These are phyloP conservation scores for Drosophila anomelani DNA, from an alignment of 2,888 invertebrate genomes.

Conservation along the genomic window DNA sequence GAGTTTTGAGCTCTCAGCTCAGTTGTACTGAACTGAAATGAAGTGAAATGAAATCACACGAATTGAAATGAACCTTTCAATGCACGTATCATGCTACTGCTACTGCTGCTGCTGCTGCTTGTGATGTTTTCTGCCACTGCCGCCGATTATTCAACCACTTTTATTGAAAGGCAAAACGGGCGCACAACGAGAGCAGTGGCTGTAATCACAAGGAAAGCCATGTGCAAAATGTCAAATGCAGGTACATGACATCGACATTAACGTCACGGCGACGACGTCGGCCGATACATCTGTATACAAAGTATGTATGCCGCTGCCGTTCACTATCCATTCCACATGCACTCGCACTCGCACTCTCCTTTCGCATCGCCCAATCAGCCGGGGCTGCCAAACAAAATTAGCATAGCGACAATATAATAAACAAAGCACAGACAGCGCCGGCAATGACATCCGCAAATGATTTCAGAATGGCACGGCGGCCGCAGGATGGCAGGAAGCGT, in stretches of 20 bases:
- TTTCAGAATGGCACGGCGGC: conserved; percentile 32
- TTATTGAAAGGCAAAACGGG: conserved; percentile 77
- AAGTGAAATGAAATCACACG: conserved; percentile 50
- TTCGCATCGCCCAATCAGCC: conserved; percentile 53
- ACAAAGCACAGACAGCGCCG: conserved; percentile 52
- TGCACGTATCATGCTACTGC: conserved; percentile 49
- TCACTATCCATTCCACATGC: conserved; percentile 53
- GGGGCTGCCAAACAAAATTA: conserved; percentile 75
- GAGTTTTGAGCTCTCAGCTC: conserved; percentile 1
- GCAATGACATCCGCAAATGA: conserved; percentile 43
- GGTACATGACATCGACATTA: conserved; percentile 73
- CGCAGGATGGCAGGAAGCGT: conserved; percentile 20
- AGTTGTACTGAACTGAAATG: conserved; percentile 17
- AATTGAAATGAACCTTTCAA: conserved; percentile 70
- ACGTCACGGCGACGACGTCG: conserved; percentile 53
- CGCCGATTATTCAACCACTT: conserved; percentile 76
- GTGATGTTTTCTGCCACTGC: conserved; percentile 45
- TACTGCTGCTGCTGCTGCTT: conserved; percentile 31
- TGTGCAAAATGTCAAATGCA: conserved; percentile 79
- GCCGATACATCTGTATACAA: conserved; percentile 27
- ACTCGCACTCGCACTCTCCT: conserved; percentile 34
- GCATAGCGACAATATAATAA: conserved; percentile 79
- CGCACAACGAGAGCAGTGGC: conserved; percentile 56
- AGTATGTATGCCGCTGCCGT: conserved; percentile 53
- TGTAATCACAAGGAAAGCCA: conserved; percentile 70